phyloP scores from a whole-genome alignment of 2,888 invertebrate species.

The Napeogenes inachia region DNA sequence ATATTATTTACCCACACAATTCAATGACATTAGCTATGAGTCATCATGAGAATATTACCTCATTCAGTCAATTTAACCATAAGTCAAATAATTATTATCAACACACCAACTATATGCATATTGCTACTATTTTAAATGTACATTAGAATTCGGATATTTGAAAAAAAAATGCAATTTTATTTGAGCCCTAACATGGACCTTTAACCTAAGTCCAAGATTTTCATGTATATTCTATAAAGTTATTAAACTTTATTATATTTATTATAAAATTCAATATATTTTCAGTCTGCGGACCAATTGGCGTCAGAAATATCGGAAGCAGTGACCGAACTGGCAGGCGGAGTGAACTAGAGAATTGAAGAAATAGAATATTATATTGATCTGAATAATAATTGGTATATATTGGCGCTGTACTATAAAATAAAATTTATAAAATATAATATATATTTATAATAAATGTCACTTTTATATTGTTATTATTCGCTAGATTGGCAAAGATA shows the following conservation, averaged over 20 bases:
- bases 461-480: not conserved
- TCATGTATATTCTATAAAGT: no score
- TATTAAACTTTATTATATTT: not conserved
- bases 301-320: constrained; percentile 85
- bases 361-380: constrained; percentile 26
- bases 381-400: constrained; percentile 14
- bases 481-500: not conserved
- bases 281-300: constrained; percentile 81
- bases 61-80: no score
- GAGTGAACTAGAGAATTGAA: constrained; percentile 76
- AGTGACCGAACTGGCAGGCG: constrained; percentile 88
- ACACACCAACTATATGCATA: no score
- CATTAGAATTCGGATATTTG: no score
- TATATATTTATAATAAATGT: not conserved
- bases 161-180: no score
- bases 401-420: constrained; percentile 21
- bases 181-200: no score
- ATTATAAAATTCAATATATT: constrained; percentile 11
- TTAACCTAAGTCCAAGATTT: no score
- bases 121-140: no score
- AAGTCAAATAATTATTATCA: no score
- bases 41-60: no score
- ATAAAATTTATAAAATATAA: not conserved
- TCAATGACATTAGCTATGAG: no score
- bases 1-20: no score